Evolutionary conservation across 2,888 invertebrate species (phyloP).

Genomic region (Pristionchus exspectatus): DNA sequence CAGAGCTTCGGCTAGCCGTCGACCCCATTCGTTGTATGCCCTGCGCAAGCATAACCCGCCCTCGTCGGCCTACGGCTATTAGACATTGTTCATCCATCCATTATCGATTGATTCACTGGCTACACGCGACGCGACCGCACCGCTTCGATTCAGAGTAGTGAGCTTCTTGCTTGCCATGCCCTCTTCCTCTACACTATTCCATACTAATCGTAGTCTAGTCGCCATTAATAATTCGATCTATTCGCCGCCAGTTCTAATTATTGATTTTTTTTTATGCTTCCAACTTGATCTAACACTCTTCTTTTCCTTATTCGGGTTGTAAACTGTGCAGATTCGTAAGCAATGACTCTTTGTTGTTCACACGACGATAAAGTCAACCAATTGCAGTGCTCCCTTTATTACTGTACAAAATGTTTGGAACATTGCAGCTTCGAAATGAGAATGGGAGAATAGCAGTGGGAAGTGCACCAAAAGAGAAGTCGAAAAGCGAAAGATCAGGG

Average conservation of each 20-base stretch:
- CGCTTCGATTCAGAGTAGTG: constrained; percentile 13
- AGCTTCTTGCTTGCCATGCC: background rate
- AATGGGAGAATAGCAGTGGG: background rate
- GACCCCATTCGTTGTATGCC: constrained; percentile 53
- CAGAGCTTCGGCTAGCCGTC: constrained; percentile 54
- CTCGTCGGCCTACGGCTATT: constrained; percentile 24
- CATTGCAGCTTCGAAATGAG: background rate
- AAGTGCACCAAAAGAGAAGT: background rate
- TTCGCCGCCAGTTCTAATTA: constrained; percentile 13
- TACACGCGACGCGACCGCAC: constrained; percentile 22
- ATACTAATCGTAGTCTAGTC: constrained; percentile 33
- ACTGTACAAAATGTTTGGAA: constrained; percentile 15
- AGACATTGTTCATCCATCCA: constrained; percentile 10
- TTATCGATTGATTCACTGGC: constrained; percentile 16
- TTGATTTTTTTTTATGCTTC: constrained; percentile 31
- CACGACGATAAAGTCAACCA: constrained; percentile 34
- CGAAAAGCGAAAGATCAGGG: background rate
- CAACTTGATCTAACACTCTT: constrained; percentile 18
- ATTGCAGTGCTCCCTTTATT: background rate
- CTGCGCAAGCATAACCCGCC: constrained; percentile 54
- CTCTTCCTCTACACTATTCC: background rate
- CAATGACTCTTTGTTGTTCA: constrained; percentile 12
- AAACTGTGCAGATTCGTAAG: constrained; percentile 28
- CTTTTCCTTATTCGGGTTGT: constrained; percentile 27
- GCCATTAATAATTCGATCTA: background rate